Evolutionary conservation across 2,888 invertebrate genomes (phyloP), one percentile per base, ranked within the genome.

Genomic region (Limenitis arthemis): DNA sequence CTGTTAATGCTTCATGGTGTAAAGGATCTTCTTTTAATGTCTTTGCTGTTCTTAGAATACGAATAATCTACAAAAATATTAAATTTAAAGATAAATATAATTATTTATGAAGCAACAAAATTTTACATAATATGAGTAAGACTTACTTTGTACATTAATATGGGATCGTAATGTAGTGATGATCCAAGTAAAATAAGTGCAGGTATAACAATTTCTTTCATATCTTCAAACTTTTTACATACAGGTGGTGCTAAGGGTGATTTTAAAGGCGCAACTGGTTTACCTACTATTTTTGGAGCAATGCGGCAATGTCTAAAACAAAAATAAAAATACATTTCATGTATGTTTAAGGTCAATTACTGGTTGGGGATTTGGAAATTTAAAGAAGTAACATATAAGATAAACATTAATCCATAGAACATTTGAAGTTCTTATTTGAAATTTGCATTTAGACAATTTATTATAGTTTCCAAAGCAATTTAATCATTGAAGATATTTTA

Each of bases 151-250:
- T 95, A 94, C 89, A 98, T 91, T 11, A 99, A 86, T 56, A 96
- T 91, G 1, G 97, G 93, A 82, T 98, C 96, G 65, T 90, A 90
- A 67, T 95, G 93, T 50, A 98, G 85, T 44, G 97, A 92, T 0
- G 98, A 94, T 2, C 99, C 99, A 43, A 99, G 86, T 8, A 92
- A 88, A 55, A 91, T 86, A 12, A 98, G 85, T 88, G 98, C 96
- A 4, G 97, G 96, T 70, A 97, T 90, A 7, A 95, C 93, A 34
- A 89, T 84, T 29, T 92, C 89, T 49, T 91, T 89, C 60, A 98
- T 84, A 49, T 95, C 93, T 33, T 89, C 81, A 64, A 94, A 93
- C 4, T 89, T 90, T 46, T 86, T 82, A n/a, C 93, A 92, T 52
- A 88, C 88, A 56, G 88, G 79, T 1, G 92, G 92, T n/a, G 91